These are phyloP conservation scores for Oscheius sp. DNA, from an alignment of 2,888 invertebrate species.

Conservation along the genomic window DNA sequence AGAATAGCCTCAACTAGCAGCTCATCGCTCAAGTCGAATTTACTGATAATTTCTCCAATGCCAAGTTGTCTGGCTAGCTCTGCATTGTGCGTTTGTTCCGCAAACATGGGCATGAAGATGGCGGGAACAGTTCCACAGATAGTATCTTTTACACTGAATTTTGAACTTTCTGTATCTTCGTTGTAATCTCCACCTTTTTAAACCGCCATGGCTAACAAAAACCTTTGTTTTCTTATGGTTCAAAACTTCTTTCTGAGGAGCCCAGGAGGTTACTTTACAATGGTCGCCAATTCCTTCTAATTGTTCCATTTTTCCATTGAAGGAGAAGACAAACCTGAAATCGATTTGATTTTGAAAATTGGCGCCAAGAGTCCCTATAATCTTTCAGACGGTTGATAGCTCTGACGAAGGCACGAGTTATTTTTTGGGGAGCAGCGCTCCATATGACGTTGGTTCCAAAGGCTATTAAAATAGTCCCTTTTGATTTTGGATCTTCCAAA, in stretches of 20 bases:
- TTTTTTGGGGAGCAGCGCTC: conserved; percentile 29
- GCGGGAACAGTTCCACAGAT: conserved; percentile 49
- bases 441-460: conserved; percentile 40
- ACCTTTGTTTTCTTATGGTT: conserved; percentile 34
- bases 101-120: conserved; percentile 52
- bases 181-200: conserved; percentile 40
- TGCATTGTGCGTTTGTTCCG: conserved; percentile 52
- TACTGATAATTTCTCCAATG: conserved; percentile 23
- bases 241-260: conserved; percentile 44
- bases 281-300: conserved; percentile 28
- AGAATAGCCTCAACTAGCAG: background rate
- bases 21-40: conserved; percentile 8
- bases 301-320: conserved; percentile 32
- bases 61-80: conserved; percentile 40
- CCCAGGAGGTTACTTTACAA: conserved; percentile 38
- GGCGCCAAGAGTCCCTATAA: conserved; percentile 20
- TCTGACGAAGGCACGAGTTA: conserved; percentile 24
- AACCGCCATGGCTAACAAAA: conserved; percentile 44
- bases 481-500: conserved; percentile 33
- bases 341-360: background rate
- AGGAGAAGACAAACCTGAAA: conserved; percentile 37
- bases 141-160: conserved; percentile 45
- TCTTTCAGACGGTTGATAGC: conserved; percentile 33
- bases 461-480: conserved; percentile 45
- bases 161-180: background rate